Evolutionary conservation across 1,140 invertebrate species (phyloP), one percentile per base, ranked within the genome.

Genomic region (Leptinotarsa defecta): DNA sequence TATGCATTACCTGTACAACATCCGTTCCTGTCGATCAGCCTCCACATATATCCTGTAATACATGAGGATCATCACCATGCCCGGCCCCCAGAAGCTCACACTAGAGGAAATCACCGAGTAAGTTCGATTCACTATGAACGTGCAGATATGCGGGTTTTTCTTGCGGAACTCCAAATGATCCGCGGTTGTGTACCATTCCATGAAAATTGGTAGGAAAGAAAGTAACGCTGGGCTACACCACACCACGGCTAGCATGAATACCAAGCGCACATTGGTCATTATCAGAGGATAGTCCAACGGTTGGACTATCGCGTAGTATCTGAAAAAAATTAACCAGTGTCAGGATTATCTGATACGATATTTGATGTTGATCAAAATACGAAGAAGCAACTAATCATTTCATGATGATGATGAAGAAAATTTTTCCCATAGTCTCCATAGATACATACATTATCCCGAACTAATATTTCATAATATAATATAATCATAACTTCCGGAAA

Each of bases 1-100:
- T 0, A 43, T 11, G 34, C 34, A 11, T 88, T 85, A 94, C 93
- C 93, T 92, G 87, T 95, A 96, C 4, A 97, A 88, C 91, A 96
- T 93, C 68, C 95, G 91, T 84, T 98, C 96, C 85, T 98, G 96
- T 17, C 94, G 88, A 79, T 96, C 92, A 0, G 96, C 96, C 84
- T 98, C 96, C 77, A 92, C 88, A 86, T 96, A 98, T 81, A 98
- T 98, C 84, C 94, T 91, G 86, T 94, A 95, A 86, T 98, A 98
- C 90, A 97, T 96, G 82, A 93, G 93, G 65, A 98, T 89, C 96
- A 98, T 98, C 76, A 97, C 95, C 79, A 95, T 91, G 62, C 95
- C 95, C 0, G 97, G 97, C 64, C 97, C 92, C 96, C 96, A 98
- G 86, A 98, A 98, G 80, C 95, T 97, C 68, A 98, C 92, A 86